These are phyloP conservation scores for Daktulosphaira vitifoliae DNA, from an alignment of 1,140 invertebrate genomes.

Conservation along the genomic window DNA sequence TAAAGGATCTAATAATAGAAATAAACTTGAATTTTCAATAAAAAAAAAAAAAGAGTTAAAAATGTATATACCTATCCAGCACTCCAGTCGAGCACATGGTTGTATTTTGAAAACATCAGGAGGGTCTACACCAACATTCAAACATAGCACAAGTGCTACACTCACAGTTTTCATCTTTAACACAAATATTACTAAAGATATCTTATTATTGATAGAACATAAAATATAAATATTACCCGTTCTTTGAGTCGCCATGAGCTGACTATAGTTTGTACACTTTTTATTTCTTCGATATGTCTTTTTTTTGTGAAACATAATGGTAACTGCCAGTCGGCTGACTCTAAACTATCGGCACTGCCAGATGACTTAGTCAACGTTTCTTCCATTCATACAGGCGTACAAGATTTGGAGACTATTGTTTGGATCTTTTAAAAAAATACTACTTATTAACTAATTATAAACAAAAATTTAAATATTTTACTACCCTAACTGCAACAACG, in stretches of 20 bases:
- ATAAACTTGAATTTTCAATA: too few species aligned
- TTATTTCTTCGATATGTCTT: conserved; percentile 66
- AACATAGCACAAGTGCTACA: conserved; percentile 92
- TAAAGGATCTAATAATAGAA: conserved; percentile 55
- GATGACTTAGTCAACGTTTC: conserved; percentile 24
- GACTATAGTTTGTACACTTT: conserved; percentile 60
- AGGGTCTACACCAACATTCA: conserved; percentile 98
- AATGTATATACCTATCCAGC: conserved; percentile 77
- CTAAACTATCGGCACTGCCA: conserved; percentile 19
- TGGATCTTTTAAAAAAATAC: too few species aligned
- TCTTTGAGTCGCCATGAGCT: conserved; percentile 87
- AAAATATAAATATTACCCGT: conserved; percentile 51
- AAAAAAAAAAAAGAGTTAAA: not conserved
- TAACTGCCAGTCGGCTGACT: conserved; percentile 50
- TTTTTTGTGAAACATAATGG: conserved; percentile 58
- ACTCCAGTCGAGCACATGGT: conserved; percentile 89
- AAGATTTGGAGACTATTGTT: not conserved
- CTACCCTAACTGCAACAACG: not conserved
- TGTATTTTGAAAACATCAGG: conserved; percentile 96
- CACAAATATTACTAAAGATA: conserved; percentile 33
- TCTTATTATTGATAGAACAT: not conserved
- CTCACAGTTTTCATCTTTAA: conserved; percentile 96
- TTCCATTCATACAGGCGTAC: conserved; percentile 29
- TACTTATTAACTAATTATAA: too few species aligned
- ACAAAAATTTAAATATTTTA: too few species aligned